Evolutionary conservation across 2,797 vertebrate genomes (phyloP), one percentile per base, ranked within the genome.

Genomic region (Semaprochilodus insignis): DNA sequence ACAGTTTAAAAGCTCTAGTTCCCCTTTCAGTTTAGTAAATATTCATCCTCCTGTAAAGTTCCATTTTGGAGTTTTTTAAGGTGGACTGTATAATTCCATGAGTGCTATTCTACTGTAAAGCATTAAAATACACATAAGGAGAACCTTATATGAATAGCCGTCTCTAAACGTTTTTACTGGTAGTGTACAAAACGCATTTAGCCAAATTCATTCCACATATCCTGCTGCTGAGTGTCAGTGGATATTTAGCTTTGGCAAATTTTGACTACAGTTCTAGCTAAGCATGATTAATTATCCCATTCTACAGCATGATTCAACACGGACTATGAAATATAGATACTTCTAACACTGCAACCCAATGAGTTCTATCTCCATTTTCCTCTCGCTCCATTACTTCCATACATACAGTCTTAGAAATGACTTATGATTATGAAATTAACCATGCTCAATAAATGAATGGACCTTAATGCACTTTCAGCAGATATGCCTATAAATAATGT

Each of bases 401-500:
- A 52, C 44, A 13, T 71, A 17, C 31, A 31, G 60, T 23, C 31
- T 21, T 7, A 14, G 27, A 67, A 67, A 81, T 71, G 2, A 51
- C 13, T 15, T 17, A 40, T 67, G 65, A 48, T 48, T 48, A 48
- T 81, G 71, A 81, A 59, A 23, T 62, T 62, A 63, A 81, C 25
- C 19, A 65, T 66, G 65, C 19, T 60, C 51, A 57, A 81, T 10
- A 75, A 69, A 67, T 60, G 25, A 19, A 63, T 65, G 40, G n/a
- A 80, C n/a, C 25, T 60, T 23, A 54, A 63, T 44, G 51, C 27
- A 57, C 23, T 23, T 59, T 5, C 54, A 31, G 36, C 72, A 75
- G 48, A 16, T 52, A 44, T 74, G 48, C 48, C 10, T 10, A 48
- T 78, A 78, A 83, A 78, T 78, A 60, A 73, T 69, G 52, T n/a